Percentiles rank a stretch among this genome's conserved stretches.
Evolutionary conservation across 2,113 vertebrate genomes (phyloP).

Genomic region (Stigmatopora argus): DNA sequence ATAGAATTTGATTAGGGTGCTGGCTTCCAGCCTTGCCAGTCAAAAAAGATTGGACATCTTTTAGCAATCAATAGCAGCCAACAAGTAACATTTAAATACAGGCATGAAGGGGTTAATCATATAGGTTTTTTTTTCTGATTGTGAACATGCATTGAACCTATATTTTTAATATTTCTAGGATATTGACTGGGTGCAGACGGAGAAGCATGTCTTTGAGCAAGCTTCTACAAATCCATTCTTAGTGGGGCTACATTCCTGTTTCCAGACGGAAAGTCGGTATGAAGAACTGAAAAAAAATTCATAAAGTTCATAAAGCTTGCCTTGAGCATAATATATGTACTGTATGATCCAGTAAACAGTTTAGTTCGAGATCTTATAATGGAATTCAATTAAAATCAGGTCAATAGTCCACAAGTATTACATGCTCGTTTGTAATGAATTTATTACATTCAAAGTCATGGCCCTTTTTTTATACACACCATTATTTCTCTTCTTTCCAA

Average conservation of each 20-base stretch:
- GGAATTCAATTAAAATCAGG: neutral
- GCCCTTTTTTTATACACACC: neutral
- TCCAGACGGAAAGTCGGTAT: constrained; percentile 98
- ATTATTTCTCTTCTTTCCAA: constrained; percentile 1
- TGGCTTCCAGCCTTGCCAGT: neutral
- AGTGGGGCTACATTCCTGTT: constrained; percentile 95
- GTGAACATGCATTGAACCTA: neutral
- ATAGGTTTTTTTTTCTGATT: neutral
- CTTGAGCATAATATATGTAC: neutral
- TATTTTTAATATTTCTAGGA: constrained; percentile 70
- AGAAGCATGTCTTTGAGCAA: constrained; percentile 98
- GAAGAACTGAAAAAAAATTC: constrained; percentile 32
- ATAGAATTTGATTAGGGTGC: too few species aligned
- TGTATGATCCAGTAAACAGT: neutral
- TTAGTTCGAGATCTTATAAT: neutral
- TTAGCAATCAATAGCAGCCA: too few species aligned
- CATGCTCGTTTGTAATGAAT: neutral
- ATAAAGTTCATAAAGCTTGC: neutral
- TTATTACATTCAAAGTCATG: neutral
- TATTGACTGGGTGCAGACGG: constrained; percentile 99
- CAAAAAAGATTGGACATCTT: neutral
- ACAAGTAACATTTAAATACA: too few species aligned
- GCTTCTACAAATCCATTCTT: constrained; percentile 95
- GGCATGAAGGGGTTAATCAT: too few species aligned
- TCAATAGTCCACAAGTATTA: neutral